Evolutionary conservation across 1,140 invertebrate genomes (phyloP), one percentile per base, ranked within the genome.

Genomic region (Wasmannia auropunctata): DNA sequence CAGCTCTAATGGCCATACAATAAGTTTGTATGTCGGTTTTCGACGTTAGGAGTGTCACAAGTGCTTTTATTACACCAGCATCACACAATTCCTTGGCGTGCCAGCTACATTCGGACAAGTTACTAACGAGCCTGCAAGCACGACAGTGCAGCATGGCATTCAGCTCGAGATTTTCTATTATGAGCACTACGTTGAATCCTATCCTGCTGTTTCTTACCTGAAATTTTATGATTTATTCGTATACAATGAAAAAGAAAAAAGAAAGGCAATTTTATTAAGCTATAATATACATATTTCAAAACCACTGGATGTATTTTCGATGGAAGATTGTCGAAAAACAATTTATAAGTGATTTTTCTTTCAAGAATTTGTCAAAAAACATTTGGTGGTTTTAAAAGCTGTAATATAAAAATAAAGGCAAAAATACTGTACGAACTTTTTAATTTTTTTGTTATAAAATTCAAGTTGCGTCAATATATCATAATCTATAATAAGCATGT

Each of bases 121-220:
- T 95, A 43, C 94, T 91, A 31, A 95, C 92, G 2, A 95, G 70
- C 83, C 94, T 90, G 51, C 91, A 95, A n/a, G 93, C 93, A 34
- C 94, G 92, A 70, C 94, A 94, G 10, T 93, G 92, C 40, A 95
- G 58, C 54, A 77, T 91, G 10, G 81, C 83, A 1, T 81, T 90
- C 10, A 87, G 31, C 56, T 92, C 86, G 3, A 92, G 62, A 85
- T 93, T 93, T 14, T 93, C 91, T 76, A 94, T 77, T 84, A 95
- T 92, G 87, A 87, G 91, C 19, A 94, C 62, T 56, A 92, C 87
- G 40, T 91, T 79, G n/a, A 10, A 25, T 16, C 88, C 87, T 70
- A 95, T 93, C 62, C 92, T 92, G 70, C 91, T 90, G 14, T 86
- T 86, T 75, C 74, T 88, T 7, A 93, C 63, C 94, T 95, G 76